phyloP scores from a whole-genome alignment of 2,797 vertebrate genomes.

The Lerista edwardsae region DNA sequence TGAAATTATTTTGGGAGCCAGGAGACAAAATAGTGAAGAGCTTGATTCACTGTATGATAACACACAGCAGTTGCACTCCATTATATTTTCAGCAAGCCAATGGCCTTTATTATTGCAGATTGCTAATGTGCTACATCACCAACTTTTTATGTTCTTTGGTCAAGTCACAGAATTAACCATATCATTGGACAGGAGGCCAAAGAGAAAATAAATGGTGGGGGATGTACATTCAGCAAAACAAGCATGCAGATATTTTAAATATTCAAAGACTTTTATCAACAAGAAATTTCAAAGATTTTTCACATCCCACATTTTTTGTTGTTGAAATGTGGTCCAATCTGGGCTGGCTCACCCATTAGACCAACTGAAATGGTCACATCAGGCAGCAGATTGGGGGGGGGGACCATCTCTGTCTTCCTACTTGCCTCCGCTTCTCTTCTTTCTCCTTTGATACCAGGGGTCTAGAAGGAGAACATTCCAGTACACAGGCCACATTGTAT shows the following conservation, averaged over 20 bases:
- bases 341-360: no score
- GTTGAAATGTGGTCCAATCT: not conserved
- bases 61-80: constrained; percentile 53
- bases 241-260: constrained; percentile 4
- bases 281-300: not conserved
- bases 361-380: no score
- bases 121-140: constrained; percentile 29
- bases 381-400: no score
- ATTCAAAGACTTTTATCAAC: not conserved
- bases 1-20: constrained; percentile 64
- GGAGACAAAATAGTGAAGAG: constrained; percentile 54
- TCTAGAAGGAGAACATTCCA: no score
- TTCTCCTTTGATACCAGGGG: no score
- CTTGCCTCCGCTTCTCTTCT: no score
- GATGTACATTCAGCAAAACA: not conserved
- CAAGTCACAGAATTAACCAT: not conserved
- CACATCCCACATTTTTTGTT: not conserved
- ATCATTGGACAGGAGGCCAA: constrained; percentile 24
- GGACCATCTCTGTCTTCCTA: no score
- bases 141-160: not conserved
- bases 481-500: no score
- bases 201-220: not conserved
- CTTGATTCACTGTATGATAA: constrained; percentile 59
- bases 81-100: constrained; percentile 51
- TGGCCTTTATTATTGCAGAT: constrained; percentile 34